Evolutionary conservation across 2,113 vertebrate genomes (phyloP).

Genomic region (Oncorhynchus mykiss): DNA sequence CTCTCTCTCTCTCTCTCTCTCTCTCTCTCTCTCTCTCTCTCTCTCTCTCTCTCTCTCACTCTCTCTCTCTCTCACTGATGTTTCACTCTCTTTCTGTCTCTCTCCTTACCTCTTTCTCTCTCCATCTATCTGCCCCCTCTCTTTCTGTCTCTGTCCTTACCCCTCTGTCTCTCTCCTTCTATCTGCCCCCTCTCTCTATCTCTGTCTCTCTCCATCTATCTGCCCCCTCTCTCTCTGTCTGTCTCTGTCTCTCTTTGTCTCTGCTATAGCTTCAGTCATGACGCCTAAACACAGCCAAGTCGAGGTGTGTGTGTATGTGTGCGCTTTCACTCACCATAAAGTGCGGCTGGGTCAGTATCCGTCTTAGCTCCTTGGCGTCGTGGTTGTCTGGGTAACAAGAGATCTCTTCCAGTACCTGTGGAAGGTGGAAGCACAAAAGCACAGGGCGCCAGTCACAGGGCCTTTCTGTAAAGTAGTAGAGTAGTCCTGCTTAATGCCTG

Average conservation of each 20-base stretch:
- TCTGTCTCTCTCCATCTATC: not conserved
- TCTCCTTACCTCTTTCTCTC: no score
- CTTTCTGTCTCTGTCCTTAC: no score
- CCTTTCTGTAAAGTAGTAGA: not conserved
- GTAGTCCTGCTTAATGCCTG: not conserved
- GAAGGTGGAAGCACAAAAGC: slow-evolving; percentile 35
- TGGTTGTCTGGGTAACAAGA: slow-evolving; percentile 96
- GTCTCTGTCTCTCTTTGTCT: not conserved
- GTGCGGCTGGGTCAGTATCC: slow-evolving; percentile 98
- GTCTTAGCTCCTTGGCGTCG: slow-evolving; percentile 94
- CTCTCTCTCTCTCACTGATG: not conserved
- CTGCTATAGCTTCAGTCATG: no score
- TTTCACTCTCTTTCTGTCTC: no score
- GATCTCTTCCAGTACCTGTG: slow-evolving; percentile 98
- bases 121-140: no score
- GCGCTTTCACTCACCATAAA: slow-evolving; percentile 88
- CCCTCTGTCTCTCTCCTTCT: no score
- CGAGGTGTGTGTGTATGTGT: no score
- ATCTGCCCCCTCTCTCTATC: no score
- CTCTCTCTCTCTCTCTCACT: not conserved
- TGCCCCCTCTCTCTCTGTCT: not conserved
- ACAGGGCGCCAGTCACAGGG: not conserved
- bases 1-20: no score
- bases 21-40: no score
- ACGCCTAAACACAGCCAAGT: no score